A percentile compares a stretch with the other conserved stretches of the same genome.
phyloP scores from a whole-genome alignment of 1,140 invertebrate species.

The Diploscapter pachys region DNA sequence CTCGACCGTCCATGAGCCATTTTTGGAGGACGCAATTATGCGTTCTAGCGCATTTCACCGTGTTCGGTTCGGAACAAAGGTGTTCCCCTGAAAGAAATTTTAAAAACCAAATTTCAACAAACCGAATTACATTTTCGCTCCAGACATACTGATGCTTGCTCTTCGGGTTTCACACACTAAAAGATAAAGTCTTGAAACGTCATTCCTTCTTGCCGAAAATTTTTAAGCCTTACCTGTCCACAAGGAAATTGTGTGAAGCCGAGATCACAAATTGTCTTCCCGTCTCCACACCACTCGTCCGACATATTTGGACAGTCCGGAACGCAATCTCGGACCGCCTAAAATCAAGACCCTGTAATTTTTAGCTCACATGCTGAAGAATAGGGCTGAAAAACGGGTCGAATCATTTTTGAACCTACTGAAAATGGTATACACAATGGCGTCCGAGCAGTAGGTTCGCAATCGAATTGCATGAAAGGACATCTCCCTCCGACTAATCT shows the following conservation, averaged over 20 bases:
- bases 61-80: constrained; percentile 13
- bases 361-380: too few species aligned
- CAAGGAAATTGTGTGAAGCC: neutral
- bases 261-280: neutral
- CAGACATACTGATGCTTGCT: constrained; percentile 8
- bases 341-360: too few species aligned
- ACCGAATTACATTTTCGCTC: constrained; percentile 16
- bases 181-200: constrained; percentile 12
- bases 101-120: neutral
- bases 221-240: neutral
- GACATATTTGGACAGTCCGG: constrained; percentile 21
- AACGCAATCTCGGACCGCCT: constrained; percentile 14
- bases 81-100: constrained; percentile 19
- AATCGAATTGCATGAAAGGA: constrained; percentile 21
- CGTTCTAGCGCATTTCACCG: constrained; percentile 23
- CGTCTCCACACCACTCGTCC: constrained; percentile 8
- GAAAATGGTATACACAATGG: constrained; percentile 15
- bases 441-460: constrained; percentile 12
- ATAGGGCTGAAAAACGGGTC: too few species aligned
- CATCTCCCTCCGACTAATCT: constrained; percentile 11
- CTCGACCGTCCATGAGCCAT: constrained; percentile 28
- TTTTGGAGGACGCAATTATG: constrained; percentile 23
- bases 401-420: too few species aligned
- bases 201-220: neutral
- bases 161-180: constrained; percentile 13